These are phyloP conservation scores for Pristionchus maxplancki DNA, from an alignment of 2,888 invertebrate species.

Conservation along the genomic window DNA sequence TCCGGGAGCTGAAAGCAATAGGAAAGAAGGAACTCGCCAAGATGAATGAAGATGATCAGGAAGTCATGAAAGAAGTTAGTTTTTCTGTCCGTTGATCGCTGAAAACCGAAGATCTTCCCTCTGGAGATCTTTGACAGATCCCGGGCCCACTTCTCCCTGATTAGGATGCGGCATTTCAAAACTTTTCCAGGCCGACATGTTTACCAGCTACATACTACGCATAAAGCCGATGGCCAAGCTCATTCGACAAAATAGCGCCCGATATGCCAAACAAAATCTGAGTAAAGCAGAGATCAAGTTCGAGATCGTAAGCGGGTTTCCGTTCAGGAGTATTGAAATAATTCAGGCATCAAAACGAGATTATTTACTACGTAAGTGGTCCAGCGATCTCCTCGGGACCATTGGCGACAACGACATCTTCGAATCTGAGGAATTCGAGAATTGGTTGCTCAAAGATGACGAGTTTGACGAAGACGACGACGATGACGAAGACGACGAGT, in stretches of 20 bases:
- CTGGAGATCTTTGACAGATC: no score
- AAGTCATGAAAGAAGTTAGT: background rate
- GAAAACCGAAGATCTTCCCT: no score
- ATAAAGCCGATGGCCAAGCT: background rate
- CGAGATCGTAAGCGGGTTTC: background rate
- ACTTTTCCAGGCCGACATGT: background rate
- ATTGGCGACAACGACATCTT: no score
- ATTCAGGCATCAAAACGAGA: background rate
- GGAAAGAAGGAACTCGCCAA: background rate
- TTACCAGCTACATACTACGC: background rate
- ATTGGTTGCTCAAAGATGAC: no score
- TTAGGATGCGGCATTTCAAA: no score
- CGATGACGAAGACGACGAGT: no score
- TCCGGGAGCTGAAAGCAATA: background rate
- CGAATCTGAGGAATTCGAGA: no score
- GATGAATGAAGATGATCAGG: background rate
- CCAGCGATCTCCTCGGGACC: no score
- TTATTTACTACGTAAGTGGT: no score
- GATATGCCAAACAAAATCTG: background rate
- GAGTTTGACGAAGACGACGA: no score
- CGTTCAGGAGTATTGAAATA: background rate
- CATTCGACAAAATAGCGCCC: background rate
- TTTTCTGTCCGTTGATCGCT: no score
- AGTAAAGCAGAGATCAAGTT: background rate
- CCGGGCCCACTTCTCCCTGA: no score